Base-by-base conservation (phyloP, 2,113 vertebrate species). In the Cettia cetti region DNA sequence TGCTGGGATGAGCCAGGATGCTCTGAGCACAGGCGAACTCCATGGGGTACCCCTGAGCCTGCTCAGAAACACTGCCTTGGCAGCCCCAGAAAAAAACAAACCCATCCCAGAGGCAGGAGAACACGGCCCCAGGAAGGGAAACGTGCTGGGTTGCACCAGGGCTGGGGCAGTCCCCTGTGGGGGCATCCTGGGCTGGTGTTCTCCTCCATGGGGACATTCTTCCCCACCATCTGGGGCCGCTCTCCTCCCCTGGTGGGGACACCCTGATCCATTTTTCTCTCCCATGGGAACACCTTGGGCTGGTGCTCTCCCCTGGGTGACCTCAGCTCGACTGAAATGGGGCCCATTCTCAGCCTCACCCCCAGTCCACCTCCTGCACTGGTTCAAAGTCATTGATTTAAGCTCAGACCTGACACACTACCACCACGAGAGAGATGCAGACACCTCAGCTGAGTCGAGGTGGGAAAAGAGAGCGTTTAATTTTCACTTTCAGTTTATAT, bases 21-120 rank as follows among this genome's bases (percentile, higher is more conserved):
- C 28, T 56, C 77, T 47, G 60, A 86, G 45, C 45, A 3, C 19
- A 20, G 52, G 37, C 3, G 23, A 19, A 2, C 2, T 18, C 26
- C 4, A 0, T 4, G 21, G n/a, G 35, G 15, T n/a, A n/a, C 37
- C 65, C n/a, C 59, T 10, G 10, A 13, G 7, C 45, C 75, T 0
- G n/a, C 24, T 33, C 0, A 0, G 22, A 74, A 74, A 28, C 0
- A 0, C 40, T 7, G 81, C 0, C 0, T 52, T 53, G 57, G 6
- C 59, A 21, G 17, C 63, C 35, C 63, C 35, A 18, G 44, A 53
- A 68, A 21, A 71, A 70, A 22, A 74, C 79, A 89, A 11, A 27
- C 37, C 49, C 49, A 6, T 59, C 28, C 35, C 2, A 0, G 70
- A 39, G 50, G 42, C 56, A 63, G 39, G 23, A 57, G 68, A 39